phyloP scores from a whole-genome alignment of 2,797 vertebrate species.

The Mus minutoides region DNA sequence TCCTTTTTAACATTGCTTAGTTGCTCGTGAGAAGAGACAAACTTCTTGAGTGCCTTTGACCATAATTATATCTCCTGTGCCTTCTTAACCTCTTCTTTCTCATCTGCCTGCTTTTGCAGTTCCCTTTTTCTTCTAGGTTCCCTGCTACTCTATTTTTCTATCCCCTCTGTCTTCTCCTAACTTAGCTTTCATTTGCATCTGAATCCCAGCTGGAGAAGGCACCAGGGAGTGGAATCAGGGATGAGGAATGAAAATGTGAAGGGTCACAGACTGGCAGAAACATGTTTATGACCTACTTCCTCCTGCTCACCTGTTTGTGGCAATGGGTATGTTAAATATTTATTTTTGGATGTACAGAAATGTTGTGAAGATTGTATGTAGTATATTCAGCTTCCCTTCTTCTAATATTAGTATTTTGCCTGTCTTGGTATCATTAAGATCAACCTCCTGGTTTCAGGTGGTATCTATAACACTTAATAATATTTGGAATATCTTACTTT shows the following conservation, averaged over 20 bases:
- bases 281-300: background rate
- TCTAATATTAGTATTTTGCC: background rate
- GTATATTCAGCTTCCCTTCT: background rate
- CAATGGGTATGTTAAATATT: background rate
- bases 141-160: background rate
- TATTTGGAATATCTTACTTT: slow-evolving; percentile 28
- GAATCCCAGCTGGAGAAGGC: background rate
- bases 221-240: background rate
- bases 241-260: background rate
- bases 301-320: background rate
- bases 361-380: background rate
- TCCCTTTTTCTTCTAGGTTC: background rate
- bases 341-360: slow-evolving; percentile 29
- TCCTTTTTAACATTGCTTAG: background rate
- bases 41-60: background rate
- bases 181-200: background rate
- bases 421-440: background rate
- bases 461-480: background rate
- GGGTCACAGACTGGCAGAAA: background rate
- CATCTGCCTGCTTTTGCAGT: background rate
- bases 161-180: background rate
- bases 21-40: background rate
- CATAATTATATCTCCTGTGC: background rate
- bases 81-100: background rate
- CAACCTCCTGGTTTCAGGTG: background rate